These are phyloP conservation scores for Rhynchonycteris naso DNA, from an alignment of 2,797 vertebrate genomes.

Conservation along the genomic window DNA sequence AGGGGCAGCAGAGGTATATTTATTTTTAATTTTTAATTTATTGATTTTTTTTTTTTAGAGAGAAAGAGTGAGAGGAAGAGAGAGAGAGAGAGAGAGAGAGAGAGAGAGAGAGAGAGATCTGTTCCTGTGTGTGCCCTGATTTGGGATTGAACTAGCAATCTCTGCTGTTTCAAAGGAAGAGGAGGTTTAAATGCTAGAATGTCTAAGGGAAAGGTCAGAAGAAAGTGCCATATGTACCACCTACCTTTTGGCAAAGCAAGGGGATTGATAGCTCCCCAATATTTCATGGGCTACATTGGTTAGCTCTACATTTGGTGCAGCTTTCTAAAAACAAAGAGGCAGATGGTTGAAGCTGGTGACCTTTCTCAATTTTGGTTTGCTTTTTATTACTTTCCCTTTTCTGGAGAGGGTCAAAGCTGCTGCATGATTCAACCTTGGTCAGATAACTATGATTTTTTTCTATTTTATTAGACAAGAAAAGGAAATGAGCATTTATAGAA, in stretches of 20 bases:
- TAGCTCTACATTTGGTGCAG: not conserved
- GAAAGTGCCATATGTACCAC: not conserved
- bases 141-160: too few relatives aligned
- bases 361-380: slow-evolving; percentile 54
- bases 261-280: not conserved
- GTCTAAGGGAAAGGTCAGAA: not conserved
- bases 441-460: slow-evolving; percentile 46
- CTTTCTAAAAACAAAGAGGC: slow-evolving; percentile 51
- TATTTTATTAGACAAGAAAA: slow-evolving; percentile 52
- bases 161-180: not conserved
- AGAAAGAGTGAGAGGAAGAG: too few relatives aligned
- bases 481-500: slow-evolving; percentile 38
- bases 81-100: too few relatives aligned
- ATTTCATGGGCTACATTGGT: not conserved
- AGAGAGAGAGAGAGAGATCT: too few relatives aligned
- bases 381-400: slow-evolving; percentile 55
- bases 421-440: slow-evolving; percentile 14
- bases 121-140: too few relatives aligned
- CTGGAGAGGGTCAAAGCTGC: slow-evolving; percentile 45
- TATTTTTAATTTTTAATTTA: too few relatives aligned
- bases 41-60: too few relatives aligned
- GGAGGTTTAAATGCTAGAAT: not conserved
- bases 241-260: not conserved
- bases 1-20: not conserved
- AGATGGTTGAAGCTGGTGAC: slow-evolving; percentile 36